Base-by-base conservation (phyloP, 2,888 invertebrate species). In the Thera obeliscata region DNA sequence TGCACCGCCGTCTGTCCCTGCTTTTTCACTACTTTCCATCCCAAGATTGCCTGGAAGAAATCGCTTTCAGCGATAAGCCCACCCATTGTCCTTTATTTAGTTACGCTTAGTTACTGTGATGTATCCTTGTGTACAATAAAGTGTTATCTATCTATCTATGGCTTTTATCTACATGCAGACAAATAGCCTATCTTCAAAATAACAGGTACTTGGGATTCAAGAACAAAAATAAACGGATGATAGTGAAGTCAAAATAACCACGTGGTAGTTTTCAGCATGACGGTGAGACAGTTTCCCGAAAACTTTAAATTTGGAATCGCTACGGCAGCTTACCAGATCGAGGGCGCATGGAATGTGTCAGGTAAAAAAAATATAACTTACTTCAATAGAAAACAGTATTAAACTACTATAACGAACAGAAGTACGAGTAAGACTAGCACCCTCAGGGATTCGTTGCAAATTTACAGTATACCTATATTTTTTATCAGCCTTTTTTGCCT, bases 241-340 rank as follows among this genome's bases (percentile, higher is more conserved):
- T 38, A 43, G 63, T 57, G 0, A 35, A 12, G 50, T 22, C 49
- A 3, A 12, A 12, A 49, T 49, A 12, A 11, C 49, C 12, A 49
- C 46, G 9, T 3, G 2, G 8, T 46, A 9, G 43, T 46, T 68
- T 68, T 49, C 35, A 68, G 68, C 43, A 48, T 22, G 43, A 9
- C 52, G 22, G 74, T 69, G 86, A 94, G 83, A 48, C 78, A 76
- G 60, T 69, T 90, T 3, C 88, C 88, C 0, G 73, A 76, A 0
- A 67, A 64, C 2, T 68, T 89, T 11, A 81, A 80, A 65, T 74
- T 89, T 3, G 89, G 89, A 0, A 82, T 81, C 0, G 88, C 89
- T 0, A 87, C 89, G 0, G 82, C 89, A 1, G 76, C 89, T 0
- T 88, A 77, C 55, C 89, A 90, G 59, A 78, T 88, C 7, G 89